A percentile compares a stretch with the other conserved stretches of the same genome.
These are phyloP conservation scores for Mylabris phalerata DNA, from an alignment of 1,140 invertebrate species.

Conservation along the genomic window DNA sequence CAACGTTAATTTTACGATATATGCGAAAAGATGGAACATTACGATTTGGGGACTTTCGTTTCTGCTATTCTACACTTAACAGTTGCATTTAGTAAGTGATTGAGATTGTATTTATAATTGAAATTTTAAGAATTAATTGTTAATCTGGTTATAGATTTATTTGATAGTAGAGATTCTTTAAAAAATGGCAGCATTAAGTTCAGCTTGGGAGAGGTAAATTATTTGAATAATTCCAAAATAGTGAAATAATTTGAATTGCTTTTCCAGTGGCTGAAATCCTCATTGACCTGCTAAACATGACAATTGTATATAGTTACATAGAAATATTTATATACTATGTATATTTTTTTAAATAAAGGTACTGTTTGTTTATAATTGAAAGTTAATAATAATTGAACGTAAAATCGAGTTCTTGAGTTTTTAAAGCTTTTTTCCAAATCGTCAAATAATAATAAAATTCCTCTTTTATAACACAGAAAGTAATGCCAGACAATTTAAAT, in stretches of 20 bases:
- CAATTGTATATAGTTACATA: slow-evolving; percentile 7
- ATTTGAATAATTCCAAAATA: neutral
- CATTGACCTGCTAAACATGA: slow-evolving; percentile 52
- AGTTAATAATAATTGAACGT: no score
- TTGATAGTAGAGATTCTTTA: slow-evolving; percentile 73
- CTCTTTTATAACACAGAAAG: no score
- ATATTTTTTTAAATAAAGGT: slow-evolving; percentile 12
- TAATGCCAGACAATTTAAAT: no score
- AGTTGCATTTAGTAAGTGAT: slow-evolving; percentile 73
- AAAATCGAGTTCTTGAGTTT: no score
- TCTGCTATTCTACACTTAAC: slow-evolving; percentile 82
- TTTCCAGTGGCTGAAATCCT: slow-evolving; percentile 71
- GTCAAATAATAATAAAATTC: no score
- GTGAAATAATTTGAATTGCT: slow-evolving; percentile 35
- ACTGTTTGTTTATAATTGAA: no score
- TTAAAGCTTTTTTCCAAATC: no score
- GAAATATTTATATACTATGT: slow-evolving; percentile 12
- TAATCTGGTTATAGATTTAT: slow-evolving; percentile 55
- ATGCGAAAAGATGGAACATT: slow-evolving; percentile 91
- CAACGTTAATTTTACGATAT: slow-evolving; percentile 74
- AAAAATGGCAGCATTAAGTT: slow-evolving; percentile 78
- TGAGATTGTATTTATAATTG: no score
- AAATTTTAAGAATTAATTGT: slow-evolving; percentile 1
- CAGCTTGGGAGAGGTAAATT: slow-evolving; percentile 65
- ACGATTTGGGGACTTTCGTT: slow-evolving; percentile 88